Evolutionary conservation across 2,888 invertebrate species (phyloP), one percentile per base, ranked within the genome.

Genomic region (Meta bourneti): DNA sequence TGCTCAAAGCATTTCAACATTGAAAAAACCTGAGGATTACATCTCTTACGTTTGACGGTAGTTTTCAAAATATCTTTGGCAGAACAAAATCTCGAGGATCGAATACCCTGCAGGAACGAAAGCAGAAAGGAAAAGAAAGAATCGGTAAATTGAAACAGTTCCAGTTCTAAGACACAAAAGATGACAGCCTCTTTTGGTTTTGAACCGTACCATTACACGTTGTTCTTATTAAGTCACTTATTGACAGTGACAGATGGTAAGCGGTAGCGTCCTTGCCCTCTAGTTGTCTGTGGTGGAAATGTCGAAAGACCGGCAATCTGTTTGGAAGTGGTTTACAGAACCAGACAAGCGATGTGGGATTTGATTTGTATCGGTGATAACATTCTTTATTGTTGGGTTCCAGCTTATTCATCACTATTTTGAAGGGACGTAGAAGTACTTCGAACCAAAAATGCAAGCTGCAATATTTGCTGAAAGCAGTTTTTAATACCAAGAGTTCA

Each of bases 221-320:
- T 69, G 79, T 20, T 79, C 79, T 34, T 54, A 61, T 48, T 79
- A 61, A 20, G 34, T 61, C 34, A 16, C 20, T 19, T 79, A 79
- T 34, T 79, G 69, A 79, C 79, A 79, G 54, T 79, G 79, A 79
- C 49, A 34, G 13, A 69, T 61, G 48, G 20, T 16, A 20, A 79
- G 19, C 6, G 13, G 61, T 11, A 61, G 34, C 79, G 79, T 61
- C 61, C 34, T 61, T 61, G 61, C 79, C 79, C 61, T 16, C 11
- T 19, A 49, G 51, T 69, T 69, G 51, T 9, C 19, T n/a, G n/a
- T 11, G 49, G 51, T 11, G 77, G 54, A 54, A 79, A 69, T 61
- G 61, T 61, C 61, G 79, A 61, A 61, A 79, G 61, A 79, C 34
- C 13, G 19, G 61, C 52, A 52, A 11, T n/a, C 20, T 19, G 51